Evolutionary conservation across 2,888 invertebrate genomes (phyloP), one percentile per base, ranked within the genome.

Genomic region (Argyresthia goedartella): DNA sequence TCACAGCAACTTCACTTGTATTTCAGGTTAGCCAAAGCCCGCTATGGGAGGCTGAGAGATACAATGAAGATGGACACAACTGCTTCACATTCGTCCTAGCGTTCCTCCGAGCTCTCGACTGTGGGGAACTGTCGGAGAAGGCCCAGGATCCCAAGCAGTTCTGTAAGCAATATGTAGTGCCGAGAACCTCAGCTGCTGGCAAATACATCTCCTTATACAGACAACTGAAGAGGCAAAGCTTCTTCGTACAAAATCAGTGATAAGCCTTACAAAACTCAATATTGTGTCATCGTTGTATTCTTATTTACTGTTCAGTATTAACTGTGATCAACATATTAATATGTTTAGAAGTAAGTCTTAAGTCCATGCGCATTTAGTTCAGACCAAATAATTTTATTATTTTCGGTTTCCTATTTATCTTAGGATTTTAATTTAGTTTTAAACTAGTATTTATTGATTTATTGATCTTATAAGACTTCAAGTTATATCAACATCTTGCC

Each of bases 41-140:
- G 42, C 80, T 88, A 50, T 94, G 94, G 94, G 89, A 89, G 50
- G 73, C 90, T 16, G 81, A 88, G 45, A 88, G 90, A 64, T 96
- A 96, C 71, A 85, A 93, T 66, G 93, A 94, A 78, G 90, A 90
- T 57, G 87, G 88, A 46, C 91, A 93, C 77, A 96, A 96, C 74
- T 96, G 96, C 71, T 96, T 95, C 67, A 92, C 92, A 46, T 96
- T 96, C 79, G 94, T 96, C 9, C 81, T 96, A 55, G 90, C 92
- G 39, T 96, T 96, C 75, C 76, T 96, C 52, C 88, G 91, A 64
- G 89, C 90, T 43, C 87, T 96, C 13, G 90, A 91, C 60, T 92
- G 93, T 65, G 91, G 91, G 8, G 89, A 89, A 59, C 82, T 94
- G 43, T 92, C 92, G 51, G 88, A 90, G 60, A 91, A 91, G 49